Conservation (phyloP, 2,888 invertebrate genomes). For the Agriopis marginaria region DNA sequence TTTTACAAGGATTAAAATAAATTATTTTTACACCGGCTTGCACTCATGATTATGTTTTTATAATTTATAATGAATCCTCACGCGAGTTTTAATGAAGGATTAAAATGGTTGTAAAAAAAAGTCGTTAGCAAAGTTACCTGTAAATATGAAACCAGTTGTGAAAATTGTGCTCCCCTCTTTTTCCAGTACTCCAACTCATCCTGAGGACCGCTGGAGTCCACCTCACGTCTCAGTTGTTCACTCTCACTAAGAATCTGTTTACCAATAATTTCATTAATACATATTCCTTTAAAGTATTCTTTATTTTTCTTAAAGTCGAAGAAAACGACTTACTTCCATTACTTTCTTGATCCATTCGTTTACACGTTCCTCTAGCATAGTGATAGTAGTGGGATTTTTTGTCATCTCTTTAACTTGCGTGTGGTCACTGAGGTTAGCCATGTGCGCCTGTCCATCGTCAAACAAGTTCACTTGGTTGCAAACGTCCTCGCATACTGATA, state of each 20-base stretch:
- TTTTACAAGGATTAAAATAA: too few relatives aligned
- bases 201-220: slow-evolving; percentile 96
- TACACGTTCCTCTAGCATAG: slow-evolving; percentile 90
- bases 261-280: background rate
- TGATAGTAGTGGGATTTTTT: slow-evolving; percentile 88
- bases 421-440: slow-evolving; percentile 86
- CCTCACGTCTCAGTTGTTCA: slow-evolving; percentile 96
- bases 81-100: too few relatives aligned
- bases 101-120: background rate
- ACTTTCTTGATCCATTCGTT: slow-evolving; percentile 93
- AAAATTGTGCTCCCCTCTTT: slow-evolving; percentile 96
- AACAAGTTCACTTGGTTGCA: slow-evolving; percentile 92
- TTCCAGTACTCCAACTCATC: slow-evolving; percentile 99
- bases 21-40: too few relatives aligned
- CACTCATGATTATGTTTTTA: too few relatives aligned
- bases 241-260: slow-evolving; percentile 93
- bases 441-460: slow-evolving; percentile 89
- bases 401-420: slow-evolving; percentile 90
- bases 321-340: slow-evolving; percentile 85
- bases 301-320: background rate
- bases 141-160: slow-evolving; percentile 92
- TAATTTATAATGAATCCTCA: too few relatives aligned
- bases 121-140: slow-evolving; percentile 73
- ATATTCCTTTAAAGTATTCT: background rate
- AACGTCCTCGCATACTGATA: slow-evolving; percentile 93